phyloP scores from a whole-genome alignment of 64 coral and sea anemone genomes.

The Catalaphyllia jardinei region DNA sequence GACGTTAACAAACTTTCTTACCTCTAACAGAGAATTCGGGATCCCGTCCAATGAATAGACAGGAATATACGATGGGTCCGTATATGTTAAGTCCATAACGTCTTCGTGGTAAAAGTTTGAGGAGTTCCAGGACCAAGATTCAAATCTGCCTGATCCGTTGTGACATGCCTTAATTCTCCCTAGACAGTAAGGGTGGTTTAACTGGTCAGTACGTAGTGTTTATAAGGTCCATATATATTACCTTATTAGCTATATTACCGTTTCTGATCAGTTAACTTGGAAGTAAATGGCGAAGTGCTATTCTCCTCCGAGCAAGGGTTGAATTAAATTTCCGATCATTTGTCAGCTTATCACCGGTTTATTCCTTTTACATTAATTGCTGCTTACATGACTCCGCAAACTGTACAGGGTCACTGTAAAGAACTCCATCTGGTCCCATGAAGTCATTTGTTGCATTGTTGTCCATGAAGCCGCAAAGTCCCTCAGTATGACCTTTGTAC shows the following conservation, averaged over 20 bases:
- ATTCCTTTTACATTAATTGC: not conserved
- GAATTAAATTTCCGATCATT: no score
- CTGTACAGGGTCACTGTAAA: conserved; percentile 34
- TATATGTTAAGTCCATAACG: conserved; percentile 77
- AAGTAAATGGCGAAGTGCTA: no score
- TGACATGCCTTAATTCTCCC: conserved; percentile 13
- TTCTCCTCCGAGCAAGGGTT: no score
- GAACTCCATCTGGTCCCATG: conserved; percentile 42
- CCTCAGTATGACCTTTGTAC: no score
- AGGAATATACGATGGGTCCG: conserved; percentile 37
- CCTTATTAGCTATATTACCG: no score
- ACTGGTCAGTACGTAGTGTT: no score
- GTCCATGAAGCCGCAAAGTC: conserved; percentile 80
- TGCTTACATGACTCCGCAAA: conserved; percentile 85
- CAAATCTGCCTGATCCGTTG: conserved; percentile 36
- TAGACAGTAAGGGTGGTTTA: not conserved
- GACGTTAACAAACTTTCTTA: not conserved
- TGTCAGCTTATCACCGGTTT: no score
- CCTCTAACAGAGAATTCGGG: not conserved
- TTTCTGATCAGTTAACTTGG: no score
- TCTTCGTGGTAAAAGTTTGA: no score
- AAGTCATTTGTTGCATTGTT: conserved; percentile 70
- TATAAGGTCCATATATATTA: no score
- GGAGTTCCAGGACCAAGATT: conserved; percentile 81
- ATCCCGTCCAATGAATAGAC: conserved; percentile 45